Conservation (phyloP, 2,888 invertebrate genomes). For the Drosophila anomelani region DNA sequence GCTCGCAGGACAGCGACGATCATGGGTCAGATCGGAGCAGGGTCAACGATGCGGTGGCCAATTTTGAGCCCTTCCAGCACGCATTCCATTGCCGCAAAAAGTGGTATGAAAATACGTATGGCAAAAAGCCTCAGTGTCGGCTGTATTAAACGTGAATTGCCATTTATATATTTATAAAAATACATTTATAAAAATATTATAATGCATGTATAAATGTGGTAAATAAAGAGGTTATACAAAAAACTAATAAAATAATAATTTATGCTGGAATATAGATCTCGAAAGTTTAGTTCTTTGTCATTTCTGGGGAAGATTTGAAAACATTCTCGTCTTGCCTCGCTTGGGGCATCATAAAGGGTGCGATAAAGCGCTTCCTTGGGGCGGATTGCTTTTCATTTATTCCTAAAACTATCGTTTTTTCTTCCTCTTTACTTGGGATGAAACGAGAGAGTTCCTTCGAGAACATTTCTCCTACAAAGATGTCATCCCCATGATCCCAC, state of each 20-base stretch:
- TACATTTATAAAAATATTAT: not conserved
- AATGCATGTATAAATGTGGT: not conserved
- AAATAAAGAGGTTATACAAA: not conserved
- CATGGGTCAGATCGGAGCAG: conserved; percentile 50
- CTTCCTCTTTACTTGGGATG: too few relatives aligned
- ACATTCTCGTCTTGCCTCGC: too few relatives aligned
- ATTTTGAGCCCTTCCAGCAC: conserved; percentile 18
- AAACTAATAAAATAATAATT: too few relatives aligned
- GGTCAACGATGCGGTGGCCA: conserved; percentile 57
- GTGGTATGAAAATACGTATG: fast-evolving
- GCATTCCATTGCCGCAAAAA: conserved; percentile 39
- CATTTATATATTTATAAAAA: not conserved
- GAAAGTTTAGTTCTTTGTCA: not conserved
- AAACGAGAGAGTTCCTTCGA: not conserved
- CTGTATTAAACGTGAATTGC: not conserved
- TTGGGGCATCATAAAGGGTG: too few relatives aligned
- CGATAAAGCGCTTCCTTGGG: too few relatives aligned
- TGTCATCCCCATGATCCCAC: not conserved
- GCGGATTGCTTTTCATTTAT: too few relatives aligned
- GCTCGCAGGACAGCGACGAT: not conserved
- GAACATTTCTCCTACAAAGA: not conserved
- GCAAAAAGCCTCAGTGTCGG: not conserved
- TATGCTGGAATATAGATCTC: not conserved
- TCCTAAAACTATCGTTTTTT: too few relatives aligned
- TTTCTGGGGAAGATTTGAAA: too few relatives aligned